Conservation (phyloP, 2,797 vertebrate genomes). For the Phoebastria nigripes region DNA sequence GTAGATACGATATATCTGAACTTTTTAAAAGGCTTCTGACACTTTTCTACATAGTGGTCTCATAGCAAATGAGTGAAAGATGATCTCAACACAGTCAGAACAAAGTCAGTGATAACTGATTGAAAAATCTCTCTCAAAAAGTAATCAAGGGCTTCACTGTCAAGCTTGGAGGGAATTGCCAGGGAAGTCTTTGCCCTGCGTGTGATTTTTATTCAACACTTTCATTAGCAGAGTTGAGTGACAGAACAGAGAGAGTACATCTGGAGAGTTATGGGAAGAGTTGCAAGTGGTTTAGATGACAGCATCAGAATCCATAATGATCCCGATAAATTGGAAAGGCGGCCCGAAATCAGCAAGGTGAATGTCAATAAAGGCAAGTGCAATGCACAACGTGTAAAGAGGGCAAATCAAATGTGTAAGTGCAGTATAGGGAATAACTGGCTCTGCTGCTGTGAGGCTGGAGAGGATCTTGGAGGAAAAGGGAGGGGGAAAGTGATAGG, state of each 20-base stretch:
- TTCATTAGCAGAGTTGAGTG: constrained; percentile 25
- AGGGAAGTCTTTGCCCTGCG: not conserved
- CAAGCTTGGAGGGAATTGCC: not conserved
- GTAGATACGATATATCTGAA: not conserved
- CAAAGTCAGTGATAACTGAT: not conserved
- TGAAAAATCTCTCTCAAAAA: constrained; percentile 22
- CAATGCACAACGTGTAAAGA: not conserved
- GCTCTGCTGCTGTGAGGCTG: not conserved
- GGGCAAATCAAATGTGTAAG: not conserved
- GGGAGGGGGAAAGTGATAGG: not conserved
- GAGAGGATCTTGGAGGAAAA: not conserved
- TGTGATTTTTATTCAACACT: not conserved
- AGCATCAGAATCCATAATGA: constrained; percentile 8
- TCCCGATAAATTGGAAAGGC: not conserved
- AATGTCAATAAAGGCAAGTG: not conserved
- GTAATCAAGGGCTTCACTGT: not conserved
- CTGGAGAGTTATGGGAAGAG: not conserved
- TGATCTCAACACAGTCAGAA: not conserved
- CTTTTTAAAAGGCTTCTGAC: constrained; percentile 2
- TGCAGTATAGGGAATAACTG: not conserved
- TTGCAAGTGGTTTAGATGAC: not conserved
- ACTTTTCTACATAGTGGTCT: not conserved
- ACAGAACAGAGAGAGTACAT: not conserved
- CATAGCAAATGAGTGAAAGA: not conserved
- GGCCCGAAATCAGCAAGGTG: not conserved